A percentile compares a stretch with the other conserved stretches of the same genome.
Conservation (phyloP, 1,140 invertebrate species). For the Polypedilum pembai region DNA sequence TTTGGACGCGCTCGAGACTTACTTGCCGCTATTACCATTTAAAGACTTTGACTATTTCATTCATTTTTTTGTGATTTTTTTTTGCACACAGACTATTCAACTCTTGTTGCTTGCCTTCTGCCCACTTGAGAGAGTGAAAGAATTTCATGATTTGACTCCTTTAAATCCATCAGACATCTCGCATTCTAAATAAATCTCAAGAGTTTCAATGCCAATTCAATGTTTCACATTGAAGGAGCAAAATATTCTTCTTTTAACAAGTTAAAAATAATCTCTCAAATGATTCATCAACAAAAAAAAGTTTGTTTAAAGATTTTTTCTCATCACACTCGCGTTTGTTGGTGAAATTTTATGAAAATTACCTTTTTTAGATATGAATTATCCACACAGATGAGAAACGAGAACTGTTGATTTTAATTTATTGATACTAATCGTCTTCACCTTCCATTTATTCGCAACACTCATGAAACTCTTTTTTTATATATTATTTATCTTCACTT, state of each 20-base stretch:
- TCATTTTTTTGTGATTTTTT: not conserved
- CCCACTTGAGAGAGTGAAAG: too few relatives aligned
- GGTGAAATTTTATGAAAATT: too few relatives aligned
- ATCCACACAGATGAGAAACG: too few relatives aligned
- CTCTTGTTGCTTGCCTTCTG: too few relatives aligned
- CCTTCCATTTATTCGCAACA: too few relatives aligned
- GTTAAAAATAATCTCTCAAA: constrained; percentile 3
- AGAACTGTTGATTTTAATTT: too few relatives aligned
- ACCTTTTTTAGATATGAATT: too few relatives aligned
- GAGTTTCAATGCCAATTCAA: constrained; percentile 5
- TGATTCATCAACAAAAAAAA: constrained; percentile 6
- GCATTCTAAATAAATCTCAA: constrained; percentile 1
- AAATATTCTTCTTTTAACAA: not conserved
- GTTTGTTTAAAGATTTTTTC: not conserved
- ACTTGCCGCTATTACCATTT: constrained; percentile 3
- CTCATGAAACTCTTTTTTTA: too few relatives aligned
- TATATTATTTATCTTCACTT: too few relatives aligned
- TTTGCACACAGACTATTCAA: too few relatives aligned
- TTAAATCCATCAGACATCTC: not conserved
- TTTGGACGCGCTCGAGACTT: not conserved
- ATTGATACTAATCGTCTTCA: too few relatives aligned
- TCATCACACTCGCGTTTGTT: too few relatives aligned
- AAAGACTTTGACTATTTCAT: constrained; percentile 18
- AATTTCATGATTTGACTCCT: not conserved
- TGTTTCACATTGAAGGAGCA: not conserved